These are phyloP conservation scores for Colletes collaris DNA, from an alignment of 2,888 invertebrate genomes.

Conservation along the genomic window DNA sequence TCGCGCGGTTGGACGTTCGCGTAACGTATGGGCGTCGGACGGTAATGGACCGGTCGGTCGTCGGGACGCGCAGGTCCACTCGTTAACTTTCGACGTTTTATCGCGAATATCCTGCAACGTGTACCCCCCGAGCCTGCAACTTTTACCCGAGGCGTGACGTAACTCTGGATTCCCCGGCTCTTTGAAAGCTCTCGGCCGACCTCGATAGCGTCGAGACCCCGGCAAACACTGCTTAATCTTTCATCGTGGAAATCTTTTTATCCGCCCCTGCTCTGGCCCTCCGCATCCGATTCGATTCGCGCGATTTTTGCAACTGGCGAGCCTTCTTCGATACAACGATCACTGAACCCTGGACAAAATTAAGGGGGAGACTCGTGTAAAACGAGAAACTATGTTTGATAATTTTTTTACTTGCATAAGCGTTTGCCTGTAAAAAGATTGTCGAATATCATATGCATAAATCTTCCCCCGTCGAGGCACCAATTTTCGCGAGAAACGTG, in stretches of 20 bases:
- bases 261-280: no score
- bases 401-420: no score
- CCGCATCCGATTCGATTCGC: no score
- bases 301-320: no score
- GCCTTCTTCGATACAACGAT: no score
- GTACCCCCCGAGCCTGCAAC: neutral
- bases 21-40: constrained; percentile 29
- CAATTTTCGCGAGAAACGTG: neutral
- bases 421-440: no score
- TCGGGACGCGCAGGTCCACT: constrained; percentile 20
- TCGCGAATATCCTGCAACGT: constrained; percentile 26
- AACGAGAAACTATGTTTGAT: no score
- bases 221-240: constrained; percentile 7
- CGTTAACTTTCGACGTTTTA: constrained; percentile 51
- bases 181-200: constrained; percentile 27
- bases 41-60: constrained; percentile 39
- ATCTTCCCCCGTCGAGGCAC: no score
- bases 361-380: no score
- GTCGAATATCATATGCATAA: no score
- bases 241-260: neutral
- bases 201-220: constrained; percentile 16
- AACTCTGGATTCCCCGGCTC: constrained; percentile 21
- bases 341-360: no score
- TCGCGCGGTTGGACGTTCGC: constrained; percentile 5
- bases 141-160: constrained; percentile 19